phyloP scores from a whole-genome alignment of 2,797 vertebrate species.

The Takifugu rubripes region DNA sequence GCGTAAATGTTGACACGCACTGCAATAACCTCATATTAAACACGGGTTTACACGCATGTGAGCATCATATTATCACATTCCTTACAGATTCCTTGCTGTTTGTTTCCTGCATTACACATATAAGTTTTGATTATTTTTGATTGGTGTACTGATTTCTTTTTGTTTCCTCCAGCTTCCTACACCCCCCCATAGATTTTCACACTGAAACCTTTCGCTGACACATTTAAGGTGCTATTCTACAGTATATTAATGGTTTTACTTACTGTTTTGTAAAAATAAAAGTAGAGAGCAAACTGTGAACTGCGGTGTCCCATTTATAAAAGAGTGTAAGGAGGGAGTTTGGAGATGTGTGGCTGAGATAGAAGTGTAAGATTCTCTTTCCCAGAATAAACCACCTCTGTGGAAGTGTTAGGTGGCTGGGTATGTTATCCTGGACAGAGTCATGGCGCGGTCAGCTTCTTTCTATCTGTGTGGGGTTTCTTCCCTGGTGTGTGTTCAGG shows the following conservation, averaged over 20 bases:
- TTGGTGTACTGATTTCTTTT: neutral
- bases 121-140: neutral
- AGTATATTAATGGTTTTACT: neutral
- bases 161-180: constrained; percentile 6
- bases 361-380: constrained; percentile 59
- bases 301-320: constrained; percentile 4
- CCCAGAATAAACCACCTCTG: constrained; percentile 59
- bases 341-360: constrained; percentile 23
- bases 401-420: constrained; percentile 33
- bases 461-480: constrained; percentile 9
- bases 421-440: constrained; percentile 27
- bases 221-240: neutral
- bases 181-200: constrained; percentile 24
- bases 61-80: neutral
- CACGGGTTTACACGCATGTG: neutral
- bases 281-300: constrained; percentile 14
- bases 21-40: neutral
- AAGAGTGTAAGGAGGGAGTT: constrained; percentile 14
- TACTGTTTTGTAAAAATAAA: constrained; percentile 5
- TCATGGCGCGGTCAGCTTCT: constrained; percentile 13
- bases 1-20: neutral
- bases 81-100: neutral
- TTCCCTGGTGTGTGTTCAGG: constrained; percentile 2
- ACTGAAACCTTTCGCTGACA: neutral
- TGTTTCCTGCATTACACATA: neutral